Base-by-base conservation (phyloP, 2,113 vertebrate genomes). In the Phrynosoma platyrhinos region DNA sequence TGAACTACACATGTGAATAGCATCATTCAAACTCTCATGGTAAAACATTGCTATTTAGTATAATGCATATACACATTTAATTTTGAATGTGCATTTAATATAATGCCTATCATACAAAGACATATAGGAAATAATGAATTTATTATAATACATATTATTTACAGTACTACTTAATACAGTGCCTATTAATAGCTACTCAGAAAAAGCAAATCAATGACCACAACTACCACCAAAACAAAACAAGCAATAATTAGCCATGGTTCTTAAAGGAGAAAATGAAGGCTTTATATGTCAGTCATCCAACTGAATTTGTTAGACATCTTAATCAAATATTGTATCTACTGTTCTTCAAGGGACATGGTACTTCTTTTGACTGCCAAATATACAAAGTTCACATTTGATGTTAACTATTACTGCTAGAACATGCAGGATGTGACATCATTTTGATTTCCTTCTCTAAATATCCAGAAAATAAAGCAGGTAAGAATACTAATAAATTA, bases 301-400 rank as follows among this genome's bases (percentile, higher is more conserved):
- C 81, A 64, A 62, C 90, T 92, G 89, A 64, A 92, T 80, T 93
- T 94, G 2, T 40, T 75, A 20, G 23, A 82, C 20, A 66, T 42
- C 36, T 86, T 79, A 47, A 85, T 78, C 27, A 66, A n/a, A n/a
- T 66, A n/a, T 2, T 40, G 13, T 25, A 76, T 21, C 14, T 36
- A 13, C 12, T 40, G 64, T 42, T 68, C 75, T 79, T 79, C 30
- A 79, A 78, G 55, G 55, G 18, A 82, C 74, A 21, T 40, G 12
- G 20, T 40, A 14, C 14, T 42, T 84, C 1, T 30, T 86, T 75
- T 16, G 69, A 86, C 62, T 0, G 27, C 1, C 25, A 72, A n/a
- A 55, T 66, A 9, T 21, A 64, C 23, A 66, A 23, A 82, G 10
- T 27, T 64, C 25, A 68, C 36, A 25, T 82, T 52, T 47, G 74